A percentile compares a stretch with the other conserved stretches of the same genome.
These are phyloP conservation scores for Aleiodes alternator DNA, from an alignment of 2,888 invertebrate genomes.

Conservation along the genomic window DNA sequence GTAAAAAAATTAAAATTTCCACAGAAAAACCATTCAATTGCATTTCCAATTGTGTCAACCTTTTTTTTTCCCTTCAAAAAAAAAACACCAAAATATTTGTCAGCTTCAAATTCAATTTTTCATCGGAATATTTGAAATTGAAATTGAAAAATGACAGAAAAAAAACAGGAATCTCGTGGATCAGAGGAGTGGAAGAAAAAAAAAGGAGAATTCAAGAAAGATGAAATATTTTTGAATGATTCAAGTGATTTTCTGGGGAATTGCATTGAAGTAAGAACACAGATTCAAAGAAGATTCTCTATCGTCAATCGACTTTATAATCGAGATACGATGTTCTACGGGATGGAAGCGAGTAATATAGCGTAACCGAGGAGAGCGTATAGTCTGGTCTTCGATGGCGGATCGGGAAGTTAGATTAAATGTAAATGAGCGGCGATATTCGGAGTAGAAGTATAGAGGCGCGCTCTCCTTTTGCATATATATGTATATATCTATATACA, in stretches of 20 bases:
- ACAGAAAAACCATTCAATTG: no score
- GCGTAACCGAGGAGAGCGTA: constrained; percentile 30
- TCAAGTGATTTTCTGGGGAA: background rate
- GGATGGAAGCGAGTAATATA: constrained; percentile 21
- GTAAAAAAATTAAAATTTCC: no score
- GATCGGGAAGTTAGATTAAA: constrained; percentile 43
- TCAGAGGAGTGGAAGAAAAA: background rate
- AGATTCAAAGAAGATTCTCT: background rate
- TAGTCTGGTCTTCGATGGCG: constrained; percentile 14
- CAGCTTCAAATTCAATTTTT: no score
- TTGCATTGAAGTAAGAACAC: constrained; percentile 4
- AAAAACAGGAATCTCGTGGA: background rate
- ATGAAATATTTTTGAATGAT: background rate
- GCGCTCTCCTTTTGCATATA: background rate
- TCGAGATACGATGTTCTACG: constrained; percentile 28
- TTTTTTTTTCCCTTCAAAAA: no score
- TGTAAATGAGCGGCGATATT: constrained; percentile 43
- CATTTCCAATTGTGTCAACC: no score
- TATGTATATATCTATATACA: background rate
- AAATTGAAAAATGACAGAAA: no score
- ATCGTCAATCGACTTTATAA: constrained; percentile 34
- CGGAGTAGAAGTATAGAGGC: constrained; percentile 25
- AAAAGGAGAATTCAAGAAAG: no score
- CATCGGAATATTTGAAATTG: no score
- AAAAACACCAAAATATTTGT: no score